These are phyloP conservation scores for Agrenia bidenticulata DNA, from an alignment of 2,888 invertebrate species.

Conservation along the genomic window DNA sequence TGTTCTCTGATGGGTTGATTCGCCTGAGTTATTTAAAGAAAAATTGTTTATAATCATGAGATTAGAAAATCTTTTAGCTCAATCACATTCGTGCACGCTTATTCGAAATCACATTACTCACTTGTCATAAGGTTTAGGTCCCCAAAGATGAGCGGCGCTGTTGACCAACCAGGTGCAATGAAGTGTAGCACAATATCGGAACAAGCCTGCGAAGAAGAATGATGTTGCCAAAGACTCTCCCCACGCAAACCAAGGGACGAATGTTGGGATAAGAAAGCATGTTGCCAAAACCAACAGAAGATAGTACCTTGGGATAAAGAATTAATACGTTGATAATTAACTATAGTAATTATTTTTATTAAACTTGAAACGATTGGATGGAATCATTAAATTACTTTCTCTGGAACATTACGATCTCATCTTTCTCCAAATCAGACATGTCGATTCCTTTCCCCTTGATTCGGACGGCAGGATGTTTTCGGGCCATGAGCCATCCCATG, in stretches of 20 bases:
- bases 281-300: slow-evolving; percentile 46
- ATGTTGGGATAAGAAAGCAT: slow-evolving; percentile 60
- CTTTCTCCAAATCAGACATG: slow-evolving; percentile 80
- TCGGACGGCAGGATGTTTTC: slow-evolving; percentile 87
- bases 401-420: slow-evolving; percentile 83
- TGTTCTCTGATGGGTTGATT: slow-evolving; percentile 51
- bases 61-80: neutral
- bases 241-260: slow-evolving; percentile 81
- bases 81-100: neutral
- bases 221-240: slow-evolving; percentile 73
- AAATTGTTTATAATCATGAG: neutral
- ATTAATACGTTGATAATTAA: neutral
- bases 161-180: slow-evolving; percentile 95
- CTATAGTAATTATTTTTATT: neutral
- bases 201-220: slow-evolving; percentile 76
- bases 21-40: slow-evolving; percentile 28
- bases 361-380: neutral
- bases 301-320: slow-evolving; percentile 41
- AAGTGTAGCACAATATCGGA: slow-evolving; percentile 78
- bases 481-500: slow-evolving; percentile 86
- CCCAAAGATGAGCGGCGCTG: slow-evolving; percentile 88
- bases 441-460: slow-evolving; percentile 79
- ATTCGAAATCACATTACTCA: slow-evolving; percentile 38
- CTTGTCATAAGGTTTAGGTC: slow-evolving; percentile 72
- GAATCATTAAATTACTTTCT: slow-evolving; percentile 68